Conservation (phyloP, 2,113 vertebrate genomes). For the Misgurnus mizolepis region DNA sequence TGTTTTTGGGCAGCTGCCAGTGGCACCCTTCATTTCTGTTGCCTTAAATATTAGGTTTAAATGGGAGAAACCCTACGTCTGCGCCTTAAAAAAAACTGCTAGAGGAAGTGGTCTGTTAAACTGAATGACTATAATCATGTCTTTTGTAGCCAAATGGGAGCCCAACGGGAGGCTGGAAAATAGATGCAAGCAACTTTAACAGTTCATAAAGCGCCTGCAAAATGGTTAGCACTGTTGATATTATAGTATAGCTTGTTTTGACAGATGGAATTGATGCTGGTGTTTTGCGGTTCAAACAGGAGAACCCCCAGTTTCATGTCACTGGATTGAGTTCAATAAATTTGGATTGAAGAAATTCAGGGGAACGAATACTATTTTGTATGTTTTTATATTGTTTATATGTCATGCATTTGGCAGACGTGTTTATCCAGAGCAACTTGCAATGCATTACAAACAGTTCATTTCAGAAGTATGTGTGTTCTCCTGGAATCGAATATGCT, state of each 20-base stretch:
- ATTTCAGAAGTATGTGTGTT: too few relatives aligned
- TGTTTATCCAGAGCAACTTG: too few relatives aligned
- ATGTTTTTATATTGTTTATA: too few relatives aligned
- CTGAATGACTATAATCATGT: slow-evolving; percentile 37
- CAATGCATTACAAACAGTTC: too few relatives aligned
- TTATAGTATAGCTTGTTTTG: neutral
- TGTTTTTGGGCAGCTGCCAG: slow-evolving; percentile 66
- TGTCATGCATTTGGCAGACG: too few relatives aligned
- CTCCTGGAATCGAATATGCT: too few relatives aligned
- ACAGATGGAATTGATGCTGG: neutral
- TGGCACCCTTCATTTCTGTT: slow-evolving; percentile 56
- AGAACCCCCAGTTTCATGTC: neutral
- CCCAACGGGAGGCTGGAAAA: slow-evolving; percentile 3
- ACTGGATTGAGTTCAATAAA: too few relatives aligned
- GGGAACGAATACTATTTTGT: too few relatives aligned
- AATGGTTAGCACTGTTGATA: slow-evolving; percentile 7
- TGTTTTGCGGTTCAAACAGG: neutral
- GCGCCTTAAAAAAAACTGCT: slow-evolving; percentile 36
- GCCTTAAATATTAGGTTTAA: slow-evolving; percentile 51
- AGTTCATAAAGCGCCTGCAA: slow-evolving; percentile 15
- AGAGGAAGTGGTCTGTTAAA: slow-evolving; percentile 32
- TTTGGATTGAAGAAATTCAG: too few relatives aligned
- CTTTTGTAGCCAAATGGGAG: slow-evolving; percentile 13
- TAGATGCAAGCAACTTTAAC: slow-evolving; percentile 25
- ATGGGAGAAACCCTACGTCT: slow-evolving; percentile 43